Percentiles rank a stretch among this genome's conserved stretches.
phyloP scores from a whole-genome alignment of 2,888 invertebrate genomes.

The Drosophila limbata region DNA sequence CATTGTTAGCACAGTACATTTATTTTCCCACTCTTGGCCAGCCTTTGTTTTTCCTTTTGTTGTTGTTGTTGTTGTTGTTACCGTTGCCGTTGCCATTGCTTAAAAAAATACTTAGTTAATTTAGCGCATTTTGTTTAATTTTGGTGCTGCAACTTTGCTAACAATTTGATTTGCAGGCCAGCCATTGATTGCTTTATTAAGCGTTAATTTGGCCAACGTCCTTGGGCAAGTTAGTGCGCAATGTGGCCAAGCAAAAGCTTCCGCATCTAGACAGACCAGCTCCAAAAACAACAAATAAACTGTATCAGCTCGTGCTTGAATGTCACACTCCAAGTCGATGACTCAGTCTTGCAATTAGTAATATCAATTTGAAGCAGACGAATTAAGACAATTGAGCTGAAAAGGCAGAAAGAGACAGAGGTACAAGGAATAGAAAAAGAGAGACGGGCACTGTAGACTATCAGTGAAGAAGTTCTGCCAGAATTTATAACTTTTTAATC shows the following conservation, averaged over 20 bases:
- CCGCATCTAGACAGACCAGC: constrained; percentile 48
- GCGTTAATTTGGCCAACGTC: constrained; percentile 73
- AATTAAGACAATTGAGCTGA: no score
- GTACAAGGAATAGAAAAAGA: no score
- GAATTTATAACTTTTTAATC: no score
- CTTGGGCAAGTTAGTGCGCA: constrained; percentile 54
- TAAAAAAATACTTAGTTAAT: constrained; percentile 68
- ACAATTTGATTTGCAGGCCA: constrained; percentile 78
- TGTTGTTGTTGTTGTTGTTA: constrained; percentile 35
- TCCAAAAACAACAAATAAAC: background rate
- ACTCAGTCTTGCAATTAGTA: constrained; percentile 27
- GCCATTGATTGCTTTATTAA: constrained; percentile 78
- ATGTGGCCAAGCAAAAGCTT: constrained; percentile 53
- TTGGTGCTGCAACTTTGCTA: constrained; percentile 60
- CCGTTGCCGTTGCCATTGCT: constrained; percentile 36
- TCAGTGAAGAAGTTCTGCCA: no score
- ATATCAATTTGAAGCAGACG: background rate
- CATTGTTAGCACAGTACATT: constrained; percentile 76
- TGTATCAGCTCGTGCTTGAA: constrained; percentile 31
- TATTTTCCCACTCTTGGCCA: constrained; percentile 77
- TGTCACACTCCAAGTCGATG: constrained; percentile 29
- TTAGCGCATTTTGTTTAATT: constrained; percentile 77
- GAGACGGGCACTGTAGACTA: no score
- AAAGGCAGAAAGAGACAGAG: no score
- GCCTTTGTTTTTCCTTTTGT: constrained; percentile 48